A percentile compares a stretch with the other conserved stretches of the same genome.
These are phyloP conservation scores for Rotaria magnacalcarata DNA, from an alignment of 2,888 invertebrate genomes.

Conservation along the genomic window DNA sequence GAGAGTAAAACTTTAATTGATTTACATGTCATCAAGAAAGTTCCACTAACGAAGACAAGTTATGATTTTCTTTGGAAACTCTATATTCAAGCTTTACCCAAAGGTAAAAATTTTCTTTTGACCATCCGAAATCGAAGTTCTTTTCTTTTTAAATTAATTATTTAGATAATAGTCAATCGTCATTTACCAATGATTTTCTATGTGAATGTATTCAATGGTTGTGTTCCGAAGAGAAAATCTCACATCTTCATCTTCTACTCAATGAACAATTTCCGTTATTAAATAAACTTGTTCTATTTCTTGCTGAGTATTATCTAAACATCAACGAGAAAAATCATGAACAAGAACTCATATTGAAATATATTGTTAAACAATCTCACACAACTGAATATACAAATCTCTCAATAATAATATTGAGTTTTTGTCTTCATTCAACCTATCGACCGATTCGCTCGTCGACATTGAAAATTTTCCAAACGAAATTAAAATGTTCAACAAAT, in stretches of 20 bases:
- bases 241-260: neutral
- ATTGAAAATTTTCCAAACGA: neutral
- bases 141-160: neutral
- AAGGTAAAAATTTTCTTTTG: neutral
- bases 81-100: neutral
- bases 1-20: neutral
- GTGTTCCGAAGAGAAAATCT: neutral
- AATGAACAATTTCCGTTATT: neutral
- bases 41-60: neutral
- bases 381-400: neutral
- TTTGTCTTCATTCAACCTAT: neutral
- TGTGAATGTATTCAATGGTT: slow-evolving; percentile 23
- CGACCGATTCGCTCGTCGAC: neutral
- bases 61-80: neutral
- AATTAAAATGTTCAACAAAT: neutral
- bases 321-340: neutral
- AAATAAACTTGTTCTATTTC: neutral
- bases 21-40: neutral
- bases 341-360: slow-evolving; percentile 24
- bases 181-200: slow-evolving; percentile 24
- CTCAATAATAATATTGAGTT: neutral
- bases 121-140: too few relatives aligned
- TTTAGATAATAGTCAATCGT: neutral
- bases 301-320: slow-evolving; percentile 5
- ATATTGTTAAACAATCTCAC: neutral